phyloP scores from a whole-genome alignment of 2,888 invertebrate species.

The Diadromus collaris region DNA sequence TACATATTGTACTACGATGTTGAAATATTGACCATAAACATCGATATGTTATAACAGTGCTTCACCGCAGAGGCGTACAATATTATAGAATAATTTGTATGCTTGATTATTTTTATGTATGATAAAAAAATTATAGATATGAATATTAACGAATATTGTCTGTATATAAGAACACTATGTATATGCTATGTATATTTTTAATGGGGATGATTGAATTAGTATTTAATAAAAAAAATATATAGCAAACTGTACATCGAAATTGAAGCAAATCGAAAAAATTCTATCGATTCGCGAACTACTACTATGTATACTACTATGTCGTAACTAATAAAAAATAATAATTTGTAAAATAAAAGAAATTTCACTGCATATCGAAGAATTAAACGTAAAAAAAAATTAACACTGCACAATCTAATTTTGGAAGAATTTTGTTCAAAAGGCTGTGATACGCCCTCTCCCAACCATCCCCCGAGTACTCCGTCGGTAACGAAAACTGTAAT shows the following conservation, averaged over 20 bases:
- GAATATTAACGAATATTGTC: conserved; percentile 26
- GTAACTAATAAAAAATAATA: not conserved
- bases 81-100: conserved; percentile 21
- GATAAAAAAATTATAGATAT: conserved; percentile 30
- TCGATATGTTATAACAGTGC: conserved; percentile 18
- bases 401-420: not conserved
- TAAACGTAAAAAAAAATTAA: not conserved
- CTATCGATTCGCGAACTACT: not conserved
- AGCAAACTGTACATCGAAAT: conserved; percentile 48
- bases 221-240: conserved; percentile 1
- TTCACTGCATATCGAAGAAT: not conserved
- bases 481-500: too few relatives aligned
- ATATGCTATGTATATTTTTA: conserved; percentile 47
- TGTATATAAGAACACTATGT: conserved; percentile 28
- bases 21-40: conserved; percentile 12
- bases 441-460: too few relatives aligned
- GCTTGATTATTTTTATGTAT: conserved; percentile 48
- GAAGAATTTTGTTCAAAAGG: not conserved
- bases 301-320: conserved; percentile 1
- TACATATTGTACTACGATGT: not conserved
- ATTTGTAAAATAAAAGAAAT: too few relatives aligned
- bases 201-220: conserved; percentile 15
- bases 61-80: conserved; percentile 24
- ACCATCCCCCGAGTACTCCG: too few relatives aligned
- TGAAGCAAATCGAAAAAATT: not conserved